Percentiles rank a stretch among this genome's conserved stretches.
Evolutionary conservation across 2,888 invertebrate genomes (phyloP).

Genomic region (Lasioglossum vierecki): DNA sequence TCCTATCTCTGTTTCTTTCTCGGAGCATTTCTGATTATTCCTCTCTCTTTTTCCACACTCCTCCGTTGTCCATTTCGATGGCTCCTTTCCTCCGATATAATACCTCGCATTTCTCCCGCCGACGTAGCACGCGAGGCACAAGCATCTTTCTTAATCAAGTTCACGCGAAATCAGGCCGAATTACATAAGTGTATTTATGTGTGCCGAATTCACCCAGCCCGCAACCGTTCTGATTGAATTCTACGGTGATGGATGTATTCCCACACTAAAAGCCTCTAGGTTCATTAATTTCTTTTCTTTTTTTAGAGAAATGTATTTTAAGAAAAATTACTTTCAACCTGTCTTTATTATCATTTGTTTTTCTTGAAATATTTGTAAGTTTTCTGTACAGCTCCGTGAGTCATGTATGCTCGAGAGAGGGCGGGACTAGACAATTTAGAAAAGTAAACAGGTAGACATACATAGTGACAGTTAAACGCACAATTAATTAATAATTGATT

Average conservation of each 20-base stretch:
- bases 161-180: conserved; percentile 24
- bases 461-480: no score
- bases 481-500: no score
- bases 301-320: no score
- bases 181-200: neutral
- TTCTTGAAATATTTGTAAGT: no score
- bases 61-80: neutral
- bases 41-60: neutral
- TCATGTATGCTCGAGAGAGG: no score
- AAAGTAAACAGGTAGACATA: no score
- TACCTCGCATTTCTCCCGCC: conserved; percentile 11
- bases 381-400: no score
- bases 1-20: conserved; percentile 21
- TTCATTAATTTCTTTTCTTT: neutral
- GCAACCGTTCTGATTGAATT: neutral
- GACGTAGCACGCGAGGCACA: conserved; percentile 14
- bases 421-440: no score
- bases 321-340: no score
- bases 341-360: no score
- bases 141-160: conserved; percentile 6
- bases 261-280: neutral
- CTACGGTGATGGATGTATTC: neutral
- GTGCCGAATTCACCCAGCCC: neutral
- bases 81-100: neutral
- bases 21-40: conserved; percentile 19